Conservation (phyloP, 2,113 vertebrate genomes). For the Nettapus auritus region DNA sequence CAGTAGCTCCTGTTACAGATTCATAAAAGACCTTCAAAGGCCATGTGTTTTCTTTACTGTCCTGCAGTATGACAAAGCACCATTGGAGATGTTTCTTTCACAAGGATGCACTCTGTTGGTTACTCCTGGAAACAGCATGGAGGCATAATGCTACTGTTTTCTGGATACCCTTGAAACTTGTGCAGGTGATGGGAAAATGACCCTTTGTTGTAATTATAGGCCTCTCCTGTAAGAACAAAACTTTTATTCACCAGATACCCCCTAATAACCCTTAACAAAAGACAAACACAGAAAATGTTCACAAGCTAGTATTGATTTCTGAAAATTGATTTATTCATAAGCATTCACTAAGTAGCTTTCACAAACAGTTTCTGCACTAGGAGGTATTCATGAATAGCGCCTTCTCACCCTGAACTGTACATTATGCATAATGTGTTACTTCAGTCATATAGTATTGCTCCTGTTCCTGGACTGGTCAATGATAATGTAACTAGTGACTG, state of each 20-base stretch:
- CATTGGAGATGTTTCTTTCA: not conserved
- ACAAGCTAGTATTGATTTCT: not conserved
- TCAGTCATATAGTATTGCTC: not conserved
- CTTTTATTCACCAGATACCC: not conserved
- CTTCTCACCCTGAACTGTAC: not conserved
- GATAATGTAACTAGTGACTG: not conserved
- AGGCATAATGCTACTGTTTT: not conserved
- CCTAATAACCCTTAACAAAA: not conserved
- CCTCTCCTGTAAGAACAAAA: not conserved
- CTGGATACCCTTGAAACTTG: accelerated
- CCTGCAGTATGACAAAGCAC: not conserved
- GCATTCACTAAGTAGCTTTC: not conserved
- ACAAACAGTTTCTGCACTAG: not conserved
- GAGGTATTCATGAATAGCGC: not conserved
- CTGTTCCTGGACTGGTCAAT: not conserved
- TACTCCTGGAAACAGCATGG: not conserved
- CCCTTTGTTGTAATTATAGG: accelerated
- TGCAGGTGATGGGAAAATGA: not conserved
- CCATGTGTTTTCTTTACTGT: not conserved
- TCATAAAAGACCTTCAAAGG: not conserved
- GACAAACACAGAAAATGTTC: not conserved
- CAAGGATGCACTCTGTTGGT: accelerated
- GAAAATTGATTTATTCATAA: not conserved
- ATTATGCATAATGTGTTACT: not conserved
- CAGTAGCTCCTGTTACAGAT: not conserved